Evolutionary conservation across 92 coral and sea anemone genomes (phyloP).

Genomic region (Plumapathes pennacea): DNA sequence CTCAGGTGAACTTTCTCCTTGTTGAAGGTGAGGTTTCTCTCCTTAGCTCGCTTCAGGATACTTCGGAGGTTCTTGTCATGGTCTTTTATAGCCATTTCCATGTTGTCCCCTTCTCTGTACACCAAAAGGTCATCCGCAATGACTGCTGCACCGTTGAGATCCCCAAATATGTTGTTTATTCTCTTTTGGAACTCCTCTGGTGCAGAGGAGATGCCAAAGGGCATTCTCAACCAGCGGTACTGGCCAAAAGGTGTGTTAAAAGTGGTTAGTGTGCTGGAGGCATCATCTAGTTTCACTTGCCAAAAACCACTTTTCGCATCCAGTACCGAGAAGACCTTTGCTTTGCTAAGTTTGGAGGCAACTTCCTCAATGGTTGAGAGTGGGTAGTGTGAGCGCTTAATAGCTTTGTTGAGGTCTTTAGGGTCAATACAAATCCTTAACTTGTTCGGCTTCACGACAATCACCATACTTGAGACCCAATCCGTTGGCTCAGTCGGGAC

Average conservation of each 20-base stretch:
- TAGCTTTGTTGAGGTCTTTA: slow-evolving; percentile 17
- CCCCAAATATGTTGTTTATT: slow-evolving; percentile 22
- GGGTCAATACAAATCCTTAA: slow-evolving; percentile 32
- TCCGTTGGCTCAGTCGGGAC: slow-evolving; percentile 18
- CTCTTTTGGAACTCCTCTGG: slow-evolving; percentile 37
- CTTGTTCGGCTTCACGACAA: slow-evolving; percentile 37
- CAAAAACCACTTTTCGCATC: slow-evolving; percentile 29
- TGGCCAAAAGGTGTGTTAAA: slow-evolving; percentile 22
- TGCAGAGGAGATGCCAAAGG: slow-evolving; percentile 36
- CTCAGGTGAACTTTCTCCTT: slow-evolving; percentile 21
- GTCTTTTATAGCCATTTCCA: slow-evolving; percentile 16
- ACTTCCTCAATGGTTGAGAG: slow-evolving; percentile 16
- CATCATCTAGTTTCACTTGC: slow-evolving; percentile 11
- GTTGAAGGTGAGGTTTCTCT: slow-evolving; percentile 24
- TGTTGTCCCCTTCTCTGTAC: slow-evolving; percentile 23
- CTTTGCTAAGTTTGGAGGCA: slow-evolving; percentile 8
- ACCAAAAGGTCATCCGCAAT: slow-evolving; percentile 34
- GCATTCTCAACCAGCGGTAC: slow-evolving; percentile 19
- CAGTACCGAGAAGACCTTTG: slow-evolving; percentile 15
- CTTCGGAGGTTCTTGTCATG: slow-evolving; percentile 25
- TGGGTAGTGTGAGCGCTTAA: slow-evolving; percentile 23
- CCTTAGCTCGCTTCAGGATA: slow-evolving; percentile 23
- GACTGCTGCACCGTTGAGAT: slow-evolving; percentile 28
- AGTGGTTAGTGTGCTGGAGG: slow-evolving; percentile 10
- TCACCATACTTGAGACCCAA: slow-evolving; percentile 37